Base-by-base conservation (phyloP, 1,140 invertebrate species). In the Euschistus heros region DNA sequence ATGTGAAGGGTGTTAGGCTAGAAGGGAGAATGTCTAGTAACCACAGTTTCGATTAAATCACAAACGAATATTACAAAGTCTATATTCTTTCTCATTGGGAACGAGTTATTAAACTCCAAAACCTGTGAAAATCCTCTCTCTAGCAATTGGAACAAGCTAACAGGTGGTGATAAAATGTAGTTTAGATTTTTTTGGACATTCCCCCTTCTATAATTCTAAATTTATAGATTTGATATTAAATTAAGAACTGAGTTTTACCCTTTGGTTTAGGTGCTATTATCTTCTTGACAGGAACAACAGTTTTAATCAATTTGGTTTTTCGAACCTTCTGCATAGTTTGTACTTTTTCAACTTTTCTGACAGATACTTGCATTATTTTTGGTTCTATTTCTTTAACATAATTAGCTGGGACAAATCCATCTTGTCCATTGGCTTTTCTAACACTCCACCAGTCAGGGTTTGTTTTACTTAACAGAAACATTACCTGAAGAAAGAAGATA, bases 371-470 rank as follows among this genome's bases (percentile, higher is more conserved):
- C 71, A 84, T 85, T 1, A 92, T 82, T 71, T 93, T 88, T 0
- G 92, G 90, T 69, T 94, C 93, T 54, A 97, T 85, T 76, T 97
- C 92, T 27, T 87, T 84, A 0, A 98, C 92, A 76, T 98, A 98
- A 76, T 97, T 98, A 0, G 94, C 94, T 0, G 97, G 97, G 2
- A 97, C 94, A 77, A 97, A 99, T 14, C 96, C 96, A 72, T 98
- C 94, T 0, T 84, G 83, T 0, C 94, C 89, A 72, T 93, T 92
- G 0, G 84, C 82, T 78, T 95, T 97, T 15, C 94, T 80, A 5
- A 98, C 90, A 71, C 91, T 92, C 97, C 97, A 99, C 96, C 97
- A 99, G 75, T 99, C 97, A 0, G 86, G 83, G 76, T 98, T 98
- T 0, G 92, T 97, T 78, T 96, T 95, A 71, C 89, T 92, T 55